These are phyloP conservation scores for Allacma fusca DNA, from an alignment of 2,888 invertebrate genomes.

Conservation along the genomic window DNA sequence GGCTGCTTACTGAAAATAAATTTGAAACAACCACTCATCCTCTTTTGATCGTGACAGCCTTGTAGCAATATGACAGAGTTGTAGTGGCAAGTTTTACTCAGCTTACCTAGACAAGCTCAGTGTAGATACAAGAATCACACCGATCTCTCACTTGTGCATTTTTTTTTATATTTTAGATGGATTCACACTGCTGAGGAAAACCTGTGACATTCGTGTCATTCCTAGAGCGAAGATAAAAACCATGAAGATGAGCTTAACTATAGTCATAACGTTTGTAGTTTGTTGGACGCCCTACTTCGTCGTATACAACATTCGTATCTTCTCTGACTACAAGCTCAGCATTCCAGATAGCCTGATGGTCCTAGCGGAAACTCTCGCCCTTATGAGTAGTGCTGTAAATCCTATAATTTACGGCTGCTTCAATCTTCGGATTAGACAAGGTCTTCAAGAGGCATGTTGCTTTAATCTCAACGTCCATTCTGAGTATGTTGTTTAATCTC, in stretches of 20 bases:
- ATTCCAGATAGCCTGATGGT: slow-evolving; percentile 64
- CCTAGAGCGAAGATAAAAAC: slow-evolving; percentile 66
- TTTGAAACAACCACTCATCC: too few relatives aligned
- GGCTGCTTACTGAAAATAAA: too few relatives aligned
- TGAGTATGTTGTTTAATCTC: slow-evolving; percentile 49
- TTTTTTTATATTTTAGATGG: slow-evolving; percentile 46
- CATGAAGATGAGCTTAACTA: slow-evolving; percentile 66
- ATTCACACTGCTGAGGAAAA: slow-evolving; percentile 53
- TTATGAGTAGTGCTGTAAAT: slow-evolving; percentile 64
- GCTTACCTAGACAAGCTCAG: too few relatives aligned
- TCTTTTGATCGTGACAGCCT: too few relatives aligned
- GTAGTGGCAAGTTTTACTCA: too few relatives aligned
- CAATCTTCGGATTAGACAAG: slow-evolving; percentile 62
- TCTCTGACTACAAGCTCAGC: slow-evolving; percentile 63
- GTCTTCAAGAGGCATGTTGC: slow-evolving; percentile 59
- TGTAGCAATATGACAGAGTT: too few relatives aligned
- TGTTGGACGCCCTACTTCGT: slow-evolving; percentile 67
- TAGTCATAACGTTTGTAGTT: slow-evolving; percentile 65
- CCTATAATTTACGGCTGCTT: slow-evolving; percentile 66
- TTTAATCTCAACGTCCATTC: slow-evolving; percentile 50
- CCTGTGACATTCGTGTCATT: slow-evolving; percentile 63
- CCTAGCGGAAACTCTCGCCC: slow-evolving; percentile 63
- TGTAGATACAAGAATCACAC: too few relatives aligned
- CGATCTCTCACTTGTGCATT: too few relatives aligned
- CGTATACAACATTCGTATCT: slow-evolving; percentile 65